Evolutionary conservation across 1,140 invertebrate species (phyloP).

Genomic region (Tribolium castaneum): DNA sequence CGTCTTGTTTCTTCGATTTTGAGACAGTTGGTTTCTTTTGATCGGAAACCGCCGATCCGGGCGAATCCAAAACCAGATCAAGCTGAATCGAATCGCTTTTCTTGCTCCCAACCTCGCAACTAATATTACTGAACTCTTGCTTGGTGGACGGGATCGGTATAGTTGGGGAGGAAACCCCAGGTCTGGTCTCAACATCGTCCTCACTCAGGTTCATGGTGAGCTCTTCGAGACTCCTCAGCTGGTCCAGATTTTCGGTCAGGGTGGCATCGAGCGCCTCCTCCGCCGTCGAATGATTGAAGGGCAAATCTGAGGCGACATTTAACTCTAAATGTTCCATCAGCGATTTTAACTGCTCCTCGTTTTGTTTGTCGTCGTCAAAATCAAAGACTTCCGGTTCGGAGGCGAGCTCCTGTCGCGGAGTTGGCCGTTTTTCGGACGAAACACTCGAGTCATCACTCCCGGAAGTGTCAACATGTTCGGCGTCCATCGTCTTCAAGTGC

Average conservation of each 20-base stretch:
- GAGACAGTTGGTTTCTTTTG: not conserved
- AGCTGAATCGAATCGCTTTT: slow-evolving; percentile 61
- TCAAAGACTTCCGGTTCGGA: slow-evolving; percentile 58
- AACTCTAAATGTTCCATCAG: slow-evolving; percentile 65
- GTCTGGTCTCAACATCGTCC: slow-evolving; percentile 49
- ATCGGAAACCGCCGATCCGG: not conserved
- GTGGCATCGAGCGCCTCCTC: slow-evolving; percentile 65
- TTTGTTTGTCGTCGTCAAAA: slow-evolving; percentile 66
- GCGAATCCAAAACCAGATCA: slow-evolving; percentile 50
- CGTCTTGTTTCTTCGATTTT: slow-evolving; percentile 60
- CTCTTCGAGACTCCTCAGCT: slow-evolving; percentile 54
- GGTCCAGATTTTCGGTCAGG: slow-evolving; percentile 59
- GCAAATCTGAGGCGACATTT: slow-evolving; percentile 62
- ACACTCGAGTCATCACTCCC: slow-evolving; percentile 70
- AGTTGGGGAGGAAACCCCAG: slow-evolving; percentile 67
- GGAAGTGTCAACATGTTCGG: slow-evolving; percentile 66
- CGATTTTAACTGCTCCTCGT: slow-evolving; percentile 67
- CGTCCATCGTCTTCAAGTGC: slow-evolving; percentile 60
- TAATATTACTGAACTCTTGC: slow-evolving; percentile 70
- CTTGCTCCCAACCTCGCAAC: slow-evolving; percentile 72
- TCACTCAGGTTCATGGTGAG: slow-evolving; percentile 50
- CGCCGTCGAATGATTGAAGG: slow-evolving; percentile 63
- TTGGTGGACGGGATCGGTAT: slow-evolving; percentile 69
- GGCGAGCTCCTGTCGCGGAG: slow-evolving; percentile 52
- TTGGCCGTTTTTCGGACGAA: slow-evolving; percentile 65